Evolutionary conservation across 2,797 vertebrate species (phyloP).

Genomic region (Rallus crepitans): DNA sequence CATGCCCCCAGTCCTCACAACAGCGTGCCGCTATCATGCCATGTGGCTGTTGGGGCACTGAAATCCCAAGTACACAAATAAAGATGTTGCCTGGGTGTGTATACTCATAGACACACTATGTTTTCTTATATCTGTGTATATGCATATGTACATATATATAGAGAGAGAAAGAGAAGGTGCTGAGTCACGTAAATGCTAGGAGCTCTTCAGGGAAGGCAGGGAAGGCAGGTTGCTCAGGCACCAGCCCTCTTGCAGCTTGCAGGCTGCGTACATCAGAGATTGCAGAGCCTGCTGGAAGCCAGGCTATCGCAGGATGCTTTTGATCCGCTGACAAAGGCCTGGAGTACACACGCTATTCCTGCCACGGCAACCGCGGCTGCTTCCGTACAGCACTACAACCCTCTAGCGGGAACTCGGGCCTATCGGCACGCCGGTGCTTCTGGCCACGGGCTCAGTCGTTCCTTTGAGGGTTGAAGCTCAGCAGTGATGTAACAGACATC

Average conservation of each 20-base stretch:
- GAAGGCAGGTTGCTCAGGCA: slow-evolving; percentile 8
- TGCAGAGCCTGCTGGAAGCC: neutral
- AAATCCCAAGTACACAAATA: neutral
- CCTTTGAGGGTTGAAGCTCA: neutral
- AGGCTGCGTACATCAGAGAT: slow-evolving; percentile 29
- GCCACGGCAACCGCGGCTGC: neutral
- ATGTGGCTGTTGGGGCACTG: fast-evolving
- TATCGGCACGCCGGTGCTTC: fast-evolving
- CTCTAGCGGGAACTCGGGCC: slow-evolving; percentile 40
- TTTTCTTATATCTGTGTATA: fast-evolving
- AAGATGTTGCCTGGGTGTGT: neutral
- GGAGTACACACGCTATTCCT: neutral
- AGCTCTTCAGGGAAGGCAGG: neutral
- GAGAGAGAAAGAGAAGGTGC: neutral
- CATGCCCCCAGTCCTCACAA: neutral
- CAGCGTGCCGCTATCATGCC: fast-evolving
- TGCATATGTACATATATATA: neutral
- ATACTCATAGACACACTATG: neutral
- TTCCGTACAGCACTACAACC: slow-evolving; percentile 59
- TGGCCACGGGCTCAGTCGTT: fast-evolving
- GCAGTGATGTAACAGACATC: neutral
- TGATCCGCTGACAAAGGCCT: slow-evolving; percentile 59
- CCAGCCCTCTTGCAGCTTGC: neutral
- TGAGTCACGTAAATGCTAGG: neutral
- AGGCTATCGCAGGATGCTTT: neutral